Evolutionary conservation across 2,113 vertebrate species (phyloP).

Genomic region (Eidolon helvum): DNA sequence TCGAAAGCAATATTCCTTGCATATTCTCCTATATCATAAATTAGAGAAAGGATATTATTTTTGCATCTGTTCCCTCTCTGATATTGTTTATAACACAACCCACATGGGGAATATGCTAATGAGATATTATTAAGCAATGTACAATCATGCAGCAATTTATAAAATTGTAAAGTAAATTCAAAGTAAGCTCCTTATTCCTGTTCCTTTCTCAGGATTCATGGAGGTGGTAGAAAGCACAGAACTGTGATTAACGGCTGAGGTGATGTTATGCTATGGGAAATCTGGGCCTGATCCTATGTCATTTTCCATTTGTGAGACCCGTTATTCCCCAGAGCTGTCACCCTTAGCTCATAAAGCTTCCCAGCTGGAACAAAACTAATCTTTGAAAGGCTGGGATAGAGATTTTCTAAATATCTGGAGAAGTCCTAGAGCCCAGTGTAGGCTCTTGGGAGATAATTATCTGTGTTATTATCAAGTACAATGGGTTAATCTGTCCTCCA

Average conservation of each 20-base stretch:
- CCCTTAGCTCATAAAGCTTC: background rate
- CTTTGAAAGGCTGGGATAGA: background rate
- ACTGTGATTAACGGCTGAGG: background rate
- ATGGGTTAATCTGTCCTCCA: background rate
- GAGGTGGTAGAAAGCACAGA: background rate
- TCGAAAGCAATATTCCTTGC: background rate
- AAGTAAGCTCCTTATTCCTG: background rate
- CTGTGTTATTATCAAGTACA: background rate
- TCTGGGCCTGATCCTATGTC: background rate
- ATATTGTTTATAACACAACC: background rate
- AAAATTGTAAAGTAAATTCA: background rate
- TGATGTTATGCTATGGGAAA: background rate
- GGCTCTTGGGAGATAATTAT: background rate
- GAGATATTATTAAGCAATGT: background rate
- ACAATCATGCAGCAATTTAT: background rate
- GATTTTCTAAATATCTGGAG: background rate
- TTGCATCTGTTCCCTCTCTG: background rate
- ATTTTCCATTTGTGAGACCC: background rate
- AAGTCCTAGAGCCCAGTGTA: background rate
- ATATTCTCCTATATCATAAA: background rate
- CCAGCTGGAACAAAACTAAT: background rate
- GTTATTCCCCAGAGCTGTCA: background rate
- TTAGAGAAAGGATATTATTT: background rate
- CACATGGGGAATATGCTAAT: background rate
- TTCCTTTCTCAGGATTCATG: background rate